Percentiles rank a stretch among this genome's conserved stretches.
These are phyloP conservation scores for Drosophila borealis DNA, from an alignment of 2,888 invertebrate genomes.

Conservation along the genomic window DNA sequence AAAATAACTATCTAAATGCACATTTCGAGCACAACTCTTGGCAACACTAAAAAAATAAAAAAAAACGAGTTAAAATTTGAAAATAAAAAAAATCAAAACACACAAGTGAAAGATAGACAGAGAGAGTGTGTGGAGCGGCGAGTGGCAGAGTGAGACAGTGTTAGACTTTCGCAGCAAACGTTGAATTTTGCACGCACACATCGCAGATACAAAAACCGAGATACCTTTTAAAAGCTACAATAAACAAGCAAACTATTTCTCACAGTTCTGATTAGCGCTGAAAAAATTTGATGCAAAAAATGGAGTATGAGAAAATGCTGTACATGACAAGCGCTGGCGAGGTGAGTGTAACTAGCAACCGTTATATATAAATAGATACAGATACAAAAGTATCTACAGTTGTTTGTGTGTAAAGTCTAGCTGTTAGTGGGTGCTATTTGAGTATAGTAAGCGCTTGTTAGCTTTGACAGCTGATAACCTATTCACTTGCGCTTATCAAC, in stretches of 20 bases:
- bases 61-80: constrained; percentile 51
- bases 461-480: constrained; percentile 47
- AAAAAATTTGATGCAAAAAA: constrained; percentile 41
- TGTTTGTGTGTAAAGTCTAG: constrained; percentile 6
- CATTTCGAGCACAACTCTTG: constrained; percentile 53
- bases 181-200: constrained; percentile 62
- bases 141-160: constrained; percentile 54
- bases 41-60: constrained; percentile 24
- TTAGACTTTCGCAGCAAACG: constrained; percentile 68
- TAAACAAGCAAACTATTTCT: constrained; percentile 25
- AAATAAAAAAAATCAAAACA: constrained; percentile 43
- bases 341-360: constrained; percentile 54
- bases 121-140: constrained; percentile 28
- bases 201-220: constrained; percentile 33
- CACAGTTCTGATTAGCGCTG: constrained; percentile 35
- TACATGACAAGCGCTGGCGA: constrained; percentile 63
- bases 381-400: constrained; percentile 24
- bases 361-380: neutral
- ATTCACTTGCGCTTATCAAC: constrained; percentile 47
- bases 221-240: constrained; percentile 20
- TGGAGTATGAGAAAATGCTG: constrained; percentile 81
- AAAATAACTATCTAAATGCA: constrained; percentile 15
- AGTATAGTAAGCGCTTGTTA: constrained; percentile 24
- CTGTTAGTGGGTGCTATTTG: constrained; percentile 23
- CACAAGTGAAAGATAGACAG: constrained; percentile 56